Evolutionary conservation across 2,113 vertebrate genomes (phyloP), one percentile per base, ranked within the genome.

Genomic region (Cryptotis parvus): DNA sequence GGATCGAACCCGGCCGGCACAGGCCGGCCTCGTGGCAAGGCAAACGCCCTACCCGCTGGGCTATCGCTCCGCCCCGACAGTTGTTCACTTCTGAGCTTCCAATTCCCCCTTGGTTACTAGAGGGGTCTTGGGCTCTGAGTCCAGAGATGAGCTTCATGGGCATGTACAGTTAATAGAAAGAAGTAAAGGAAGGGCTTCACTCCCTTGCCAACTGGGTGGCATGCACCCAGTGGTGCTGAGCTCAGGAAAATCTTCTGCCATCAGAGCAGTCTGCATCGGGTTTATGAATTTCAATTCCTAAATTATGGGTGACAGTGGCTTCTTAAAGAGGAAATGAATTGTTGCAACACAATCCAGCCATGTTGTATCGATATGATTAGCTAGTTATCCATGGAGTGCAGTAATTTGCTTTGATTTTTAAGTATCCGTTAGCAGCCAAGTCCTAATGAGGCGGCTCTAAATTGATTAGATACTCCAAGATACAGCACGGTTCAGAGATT

Each of bases 391-490:
- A 92, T 96, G 95, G 97, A 96, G 94, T 97, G 96, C 96, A 97
- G 98, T 98, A 98, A 98, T 98, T 98, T 98, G 97, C 98, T 98
- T 98, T 98, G 98, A 99, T 98, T 98, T 98, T 97, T 97, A 98
- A 98, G 97, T 98, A 97, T 98, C 97, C 95, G 97, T 98, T 97
- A 97, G 97, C 95, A 97, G 94, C 96, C 97, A 96, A 97, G 96
- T 96, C 97, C 97, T 98, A 98, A 98, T 97, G 98, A 98, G 98
- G 97, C 97, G 87, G 97, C 97, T 98, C 97, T 98, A 98, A 99
- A 99, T 98, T 98, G 98, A 99, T 99, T 98, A 98, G 97, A 97
- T 97, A 94, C 97, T 98, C 97, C 89, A 2, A 97, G 97, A 98
- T 97, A 97, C 97, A 96, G 98, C 97, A 97, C 95, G 96, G 97